Conservation (phyloP, 1,140 invertebrate genomes). For the Chelonus insularis region DNA sequence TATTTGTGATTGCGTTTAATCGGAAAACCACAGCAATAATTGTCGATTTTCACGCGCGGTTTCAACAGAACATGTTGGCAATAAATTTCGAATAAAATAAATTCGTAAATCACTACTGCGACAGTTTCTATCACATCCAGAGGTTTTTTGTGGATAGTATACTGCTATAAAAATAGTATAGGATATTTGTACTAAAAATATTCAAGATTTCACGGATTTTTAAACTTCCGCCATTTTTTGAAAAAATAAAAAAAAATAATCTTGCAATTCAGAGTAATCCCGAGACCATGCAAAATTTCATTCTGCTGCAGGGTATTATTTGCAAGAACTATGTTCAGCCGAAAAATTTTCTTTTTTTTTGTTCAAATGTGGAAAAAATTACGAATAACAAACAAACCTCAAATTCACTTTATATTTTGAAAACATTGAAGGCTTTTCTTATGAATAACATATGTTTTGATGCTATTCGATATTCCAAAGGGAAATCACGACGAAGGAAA, state of each 20-base stretch:
- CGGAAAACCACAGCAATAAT: conserved; percentile 1
- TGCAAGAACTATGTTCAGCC: too few relatives aligned
- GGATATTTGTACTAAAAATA: too few relatives aligned
- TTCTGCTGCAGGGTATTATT: too few relatives aligned
- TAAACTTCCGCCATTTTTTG: too few relatives aligned
- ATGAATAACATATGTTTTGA: conserved; percentile 23
- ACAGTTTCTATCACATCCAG: conserved; percentile 14
- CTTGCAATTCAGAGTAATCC: too few relatives aligned
- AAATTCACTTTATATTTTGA: not conserved
- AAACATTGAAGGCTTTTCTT: conserved; percentile 3
- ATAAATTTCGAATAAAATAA: conserved; percentile 10
- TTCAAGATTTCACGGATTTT: too few relatives aligned
- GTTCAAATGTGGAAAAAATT: not conserved
- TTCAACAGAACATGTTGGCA: not conserved
- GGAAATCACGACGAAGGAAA: conserved; percentile 13
- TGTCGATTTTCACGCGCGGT: conserved; percentile 3
- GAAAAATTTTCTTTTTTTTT: too few relatives aligned
- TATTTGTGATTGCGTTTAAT: not conserved
- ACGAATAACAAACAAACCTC: not conserved
- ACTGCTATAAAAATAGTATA: not conserved
- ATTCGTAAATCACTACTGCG: conserved; percentile 4
- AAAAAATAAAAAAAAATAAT: too few relatives aligned
- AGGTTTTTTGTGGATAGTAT: not conserved
- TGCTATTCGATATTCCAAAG: conserved; percentile 28
- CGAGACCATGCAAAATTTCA: too few relatives aligned